Conservation (phyloP, 2,113 vertebrate genomes). For the human region GRCh38 chr5:150341001-150341500, state of each 20-base stretch:
- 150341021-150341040: background rate
- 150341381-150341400: background rate
- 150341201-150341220: background rate
- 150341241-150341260: background rate
- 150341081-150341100: background rate
- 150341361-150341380: background rate
- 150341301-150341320: background rate
- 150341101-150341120: background rate
- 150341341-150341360: background rate
- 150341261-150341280: background rate
- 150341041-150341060: too few species aligned
- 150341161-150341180: background rate
- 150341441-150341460: background rate
- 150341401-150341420: background rate
- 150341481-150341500: background rate
- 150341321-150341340: background rate
- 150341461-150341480: background rate
- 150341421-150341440: background rate
- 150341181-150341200: background rate
- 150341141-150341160: background rate
- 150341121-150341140: background rate
- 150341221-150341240: background rate
- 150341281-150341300: background rate
- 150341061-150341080: background rate
- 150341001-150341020: background rate